Base-by-base conservation (phyloP, 53 echinoderm and acorn worm species). In the Holothuria scabra region DNA sequence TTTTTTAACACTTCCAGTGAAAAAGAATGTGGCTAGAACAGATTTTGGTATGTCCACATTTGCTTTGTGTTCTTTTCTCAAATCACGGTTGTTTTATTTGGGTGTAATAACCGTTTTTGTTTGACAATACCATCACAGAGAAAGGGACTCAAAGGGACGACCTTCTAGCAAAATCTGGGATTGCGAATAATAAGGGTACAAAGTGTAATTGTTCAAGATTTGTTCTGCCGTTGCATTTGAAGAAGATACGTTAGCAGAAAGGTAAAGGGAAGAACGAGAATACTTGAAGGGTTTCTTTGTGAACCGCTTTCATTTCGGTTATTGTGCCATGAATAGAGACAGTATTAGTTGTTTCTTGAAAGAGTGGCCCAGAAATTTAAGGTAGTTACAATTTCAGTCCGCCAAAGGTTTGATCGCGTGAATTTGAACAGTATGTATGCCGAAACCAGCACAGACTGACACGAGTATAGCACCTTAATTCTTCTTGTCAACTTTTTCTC, bases 231-330 rank as follows among this genome's bases (percentile, higher is more conserved):
- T 69, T 69, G 34, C 69, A 21, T 69, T 69, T 41, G 69, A 34
- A 69, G 34, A 52, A 69, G 69, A 69, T 34, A 16, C 37, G 34
- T 4, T 33, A 52, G 41, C 19, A 34, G 69, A 69, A 34, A 20
- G 31, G 38, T 18, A 68, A 41, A 14, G 34, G 20, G 22, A 69
- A 32, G 41, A 34, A 30, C 34, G 69, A 69, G 31, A 32, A 33
- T 41, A 32, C n/a, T 35, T 69, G 69, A 69, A 69, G 41, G 69
- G 69, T 69, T 69, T 69, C 69, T 69, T 69, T 69, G 31, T 69
- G 44, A 69, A 69, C 38, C 38, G 41, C 22, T 69, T 41, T 19
- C 69, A 52, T 52, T 52, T 18, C n/a, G 52, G 52, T 52, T 8
- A 52, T 52, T 52, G 16, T 18, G 52, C 3, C 52, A 52, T 52